Conservation (phyloP, 2,888 invertebrate species). For the Portevinia maculata region DNA sequence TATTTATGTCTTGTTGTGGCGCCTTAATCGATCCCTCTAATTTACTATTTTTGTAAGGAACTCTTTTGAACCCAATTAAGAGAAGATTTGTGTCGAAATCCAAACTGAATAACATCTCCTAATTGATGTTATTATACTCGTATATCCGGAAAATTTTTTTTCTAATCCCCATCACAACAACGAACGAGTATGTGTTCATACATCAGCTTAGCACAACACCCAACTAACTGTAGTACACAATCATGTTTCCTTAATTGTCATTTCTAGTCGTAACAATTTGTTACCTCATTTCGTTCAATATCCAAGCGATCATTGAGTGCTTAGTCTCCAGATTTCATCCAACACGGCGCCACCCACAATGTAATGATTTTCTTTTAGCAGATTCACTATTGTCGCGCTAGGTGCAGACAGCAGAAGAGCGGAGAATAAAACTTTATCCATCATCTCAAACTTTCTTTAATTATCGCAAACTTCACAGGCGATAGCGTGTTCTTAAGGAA, state of each 20-base stretch:
- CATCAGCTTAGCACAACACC: background rate
- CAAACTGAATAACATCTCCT: slow-evolving; percentile 19
- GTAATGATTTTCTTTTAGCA: slow-evolving; percentile 19
- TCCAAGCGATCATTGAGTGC: slow-evolving; percentile 31
- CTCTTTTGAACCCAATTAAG: background rate
- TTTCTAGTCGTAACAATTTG: slow-evolving; percentile 1
- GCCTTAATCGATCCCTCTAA: background rate
- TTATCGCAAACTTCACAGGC: slow-evolving; percentile 31
- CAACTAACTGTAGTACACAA: slow-evolving; percentile 7
- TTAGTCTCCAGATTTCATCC: slow-evolving; percentile 14
- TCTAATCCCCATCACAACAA: too few species aligned
- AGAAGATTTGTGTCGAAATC: slow-evolving; percentile 46
- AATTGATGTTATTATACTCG: slow-evolving; percentile 52
- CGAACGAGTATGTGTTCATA: too few species aligned
- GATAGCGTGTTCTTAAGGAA: background rate
- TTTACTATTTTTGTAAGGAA: background rate
- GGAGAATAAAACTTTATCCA: slow-evolving; percentile 47
- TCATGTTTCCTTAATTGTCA: background rate
- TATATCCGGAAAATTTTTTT: background rate
- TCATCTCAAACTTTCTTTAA: slow-evolving; percentile 57
- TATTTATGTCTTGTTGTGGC: too few species aligned
- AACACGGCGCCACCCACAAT: background rate
- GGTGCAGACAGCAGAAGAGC: slow-evolving; percentile 21
- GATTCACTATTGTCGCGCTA: background rate
- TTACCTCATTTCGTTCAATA: slow-evolving; percentile 10